Conservation (phyloP, 2,113 vertebrate genomes). For the Saguinus imperator region DNA sequence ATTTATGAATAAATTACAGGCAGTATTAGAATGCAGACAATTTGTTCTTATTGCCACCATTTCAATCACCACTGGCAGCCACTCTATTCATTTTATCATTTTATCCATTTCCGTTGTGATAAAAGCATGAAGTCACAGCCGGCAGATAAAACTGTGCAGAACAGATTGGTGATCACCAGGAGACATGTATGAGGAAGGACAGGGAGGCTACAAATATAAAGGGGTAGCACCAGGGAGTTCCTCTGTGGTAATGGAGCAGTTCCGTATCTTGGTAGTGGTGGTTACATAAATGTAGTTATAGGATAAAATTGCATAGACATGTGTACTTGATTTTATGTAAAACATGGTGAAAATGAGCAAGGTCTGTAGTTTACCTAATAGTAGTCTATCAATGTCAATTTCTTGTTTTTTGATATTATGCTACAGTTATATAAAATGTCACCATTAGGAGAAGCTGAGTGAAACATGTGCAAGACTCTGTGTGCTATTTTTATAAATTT, state of each 20-base stretch:
- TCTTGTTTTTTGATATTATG: neutral
- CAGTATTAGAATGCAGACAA: neutral
- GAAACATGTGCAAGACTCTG: neutral
- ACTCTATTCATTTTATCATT: neutral
- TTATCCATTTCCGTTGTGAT: neutral
- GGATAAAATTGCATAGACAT: neutral
- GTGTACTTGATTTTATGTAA: neutral
- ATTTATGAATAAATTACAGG: slow-evolving; percentile 7
- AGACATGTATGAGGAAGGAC: neutral
- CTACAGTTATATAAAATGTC: neutral
- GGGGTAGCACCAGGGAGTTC: neutral
- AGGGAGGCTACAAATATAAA: neutral
- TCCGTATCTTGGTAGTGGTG: neutral
- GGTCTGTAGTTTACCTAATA: neutral
- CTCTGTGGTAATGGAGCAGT: neutral
- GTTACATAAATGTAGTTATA: neutral
- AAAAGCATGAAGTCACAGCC: neutral
- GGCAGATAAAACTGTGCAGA: neutral
- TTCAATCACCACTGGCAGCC: neutral
- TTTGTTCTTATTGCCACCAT: neutral
- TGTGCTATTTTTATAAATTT: neutral
- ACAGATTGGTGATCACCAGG: neutral
- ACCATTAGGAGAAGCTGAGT: neutral
- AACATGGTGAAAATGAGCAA: neutral
- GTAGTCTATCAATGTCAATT: neutral